A percentile compares a stretch with the other conserved stretches of the same genome.
phyloP scores from a whole-genome alignment of 2,888 invertebrate genomes.

The Meiosimyza decipiens region DNA sequence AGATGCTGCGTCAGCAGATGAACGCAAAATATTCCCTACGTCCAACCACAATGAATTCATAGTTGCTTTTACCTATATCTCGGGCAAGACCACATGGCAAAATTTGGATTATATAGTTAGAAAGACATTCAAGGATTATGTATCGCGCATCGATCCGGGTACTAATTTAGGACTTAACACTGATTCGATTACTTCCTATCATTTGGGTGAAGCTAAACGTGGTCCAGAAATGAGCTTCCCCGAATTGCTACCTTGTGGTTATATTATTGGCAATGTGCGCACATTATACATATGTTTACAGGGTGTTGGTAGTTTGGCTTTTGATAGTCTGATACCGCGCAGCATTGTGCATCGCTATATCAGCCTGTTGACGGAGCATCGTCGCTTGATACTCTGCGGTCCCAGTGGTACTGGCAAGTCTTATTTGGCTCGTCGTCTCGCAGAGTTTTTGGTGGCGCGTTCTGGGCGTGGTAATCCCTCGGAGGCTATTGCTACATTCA shows the following conservation, averaged over 20 bases:
- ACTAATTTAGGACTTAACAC: slow-evolving; percentile 85
- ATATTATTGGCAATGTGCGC: slow-evolving; percentile 88
- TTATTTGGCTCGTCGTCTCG: slow-evolving; percentile 92
- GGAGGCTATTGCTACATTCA: slow-evolving; percentile 93
- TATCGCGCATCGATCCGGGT: slow-evolving; percentile 91
- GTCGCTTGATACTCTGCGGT: slow-evolving; percentile 94
- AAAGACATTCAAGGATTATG: slow-evolving; percentile 94
- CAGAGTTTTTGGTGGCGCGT: slow-evolving; percentile 90
- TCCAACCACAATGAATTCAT: slow-evolving; percentile 77
- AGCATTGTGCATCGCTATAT: slow-evolving; percentile 94
- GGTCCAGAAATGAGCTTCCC: slow-evolving; percentile 85
- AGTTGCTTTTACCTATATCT: slow-evolving; percentile 89
- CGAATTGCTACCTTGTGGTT: slow-evolving; percentile 92
- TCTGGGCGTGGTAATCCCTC: slow-evolving; percentile 83
- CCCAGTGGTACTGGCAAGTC: slow-evolving; percentile 98
- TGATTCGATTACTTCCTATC: slow-evolving; percentile 93
- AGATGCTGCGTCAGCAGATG: slow-evolving; percentile 46
- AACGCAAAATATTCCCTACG: slow-evolving; percentile 70
- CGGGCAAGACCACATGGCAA: slow-evolving; percentile 95
- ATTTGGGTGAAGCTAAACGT: slow-evolving; percentile 88
- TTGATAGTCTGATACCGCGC: slow-evolving; percentile 96
- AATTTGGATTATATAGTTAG: slow-evolving; percentile 91
- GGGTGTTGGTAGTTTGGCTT: slow-evolving; percentile 87
- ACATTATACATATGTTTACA: slow-evolving; percentile 90
- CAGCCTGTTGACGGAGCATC: slow-evolving; percentile 89